Evolutionary conservation across 2,113 vertebrate genomes (phyloP).

Genomic region (Xenopus tropicalis): UCB_Xtro_10.0 CM004448.2:102224001-102224500

Average conservation of each 20-base stretch:
- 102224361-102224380: constrained; percentile 14
- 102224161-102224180: constrained; percentile 43
- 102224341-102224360: constrained; percentile 2
- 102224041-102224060: constrained; percentile 31
- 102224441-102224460: not conserved
- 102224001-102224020: constrained; percentile 36
- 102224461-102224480: constrained; percentile 27
- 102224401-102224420: constrained; percentile 9
- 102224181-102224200: constrained; percentile 39
- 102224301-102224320: constrained; percentile 34
- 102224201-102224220: constrained; percentile 42
- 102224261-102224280: constrained; percentile 34
- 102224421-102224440: constrained; percentile 13
- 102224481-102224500: constrained; percentile 34
- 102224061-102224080: constrained; percentile 39
- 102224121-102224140: constrained; percentile 43
- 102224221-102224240: constrained; percentile 47
- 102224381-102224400: constrained; percentile 32
- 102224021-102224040: constrained; percentile 34
- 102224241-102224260: constrained; percentile 34
- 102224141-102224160: constrained; percentile 42
- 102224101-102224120: constrained; percentile 39
- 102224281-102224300: constrained; percentile 44
- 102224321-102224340: constrained; percentile 26
- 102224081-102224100: constrained; percentile 27